A percentile compares a stretch with the other conserved stretches of the same genome.
phyloP scores from a whole-genome alignment of 2,888 invertebrate species.

The Balanococcus diminutus region DNA sequence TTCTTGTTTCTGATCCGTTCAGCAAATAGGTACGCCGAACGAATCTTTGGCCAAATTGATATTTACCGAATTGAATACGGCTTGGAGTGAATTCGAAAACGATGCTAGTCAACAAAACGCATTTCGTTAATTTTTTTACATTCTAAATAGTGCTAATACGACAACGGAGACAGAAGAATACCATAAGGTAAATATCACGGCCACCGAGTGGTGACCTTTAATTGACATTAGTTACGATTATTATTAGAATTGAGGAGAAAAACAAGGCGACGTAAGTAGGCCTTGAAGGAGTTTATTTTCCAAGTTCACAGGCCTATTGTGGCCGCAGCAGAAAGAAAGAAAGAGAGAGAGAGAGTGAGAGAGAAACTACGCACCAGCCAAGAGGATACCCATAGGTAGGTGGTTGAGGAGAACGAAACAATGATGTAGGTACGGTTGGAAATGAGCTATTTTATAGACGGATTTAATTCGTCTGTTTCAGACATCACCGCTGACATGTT shows the following conservation, averaged over 20 bases:
- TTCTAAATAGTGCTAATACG: neutral
- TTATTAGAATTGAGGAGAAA: neutral
- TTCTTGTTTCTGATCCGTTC: slow-evolving; percentile 58
- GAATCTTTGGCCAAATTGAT: slow-evolving; percentile 94
- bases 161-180: neutral
- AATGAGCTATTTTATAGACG: neutral
- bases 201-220: slow-evolving; percentile 7
- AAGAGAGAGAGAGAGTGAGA: too few relatives aligned
- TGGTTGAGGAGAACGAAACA: too few relatives aligned
- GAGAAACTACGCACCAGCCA: too few relatives aligned
- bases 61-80: slow-evolving; percentile 98
- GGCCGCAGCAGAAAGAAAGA: too few relatives aligned
- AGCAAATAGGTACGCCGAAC: slow-evolving; percentile 92
- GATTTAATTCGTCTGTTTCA: neutral
- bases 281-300: neutral
- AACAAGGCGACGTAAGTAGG: neutral
- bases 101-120: slow-evolving; percentile 55
- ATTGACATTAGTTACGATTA: slow-evolving; percentile 33
- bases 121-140: slow-evolving; percentile 48
- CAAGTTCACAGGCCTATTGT: too few relatives aligned
- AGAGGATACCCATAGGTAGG: too few relatives aligned
- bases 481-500: neutral
- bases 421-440: too few relatives aligned
- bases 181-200: slow-evolving; percentile 3
- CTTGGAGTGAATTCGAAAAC: slow-evolving; percentile 93